Evolutionary conservation across 2,888 invertebrate species (phyloP).

Genomic region (Heteromurus nitidus): DNA sequence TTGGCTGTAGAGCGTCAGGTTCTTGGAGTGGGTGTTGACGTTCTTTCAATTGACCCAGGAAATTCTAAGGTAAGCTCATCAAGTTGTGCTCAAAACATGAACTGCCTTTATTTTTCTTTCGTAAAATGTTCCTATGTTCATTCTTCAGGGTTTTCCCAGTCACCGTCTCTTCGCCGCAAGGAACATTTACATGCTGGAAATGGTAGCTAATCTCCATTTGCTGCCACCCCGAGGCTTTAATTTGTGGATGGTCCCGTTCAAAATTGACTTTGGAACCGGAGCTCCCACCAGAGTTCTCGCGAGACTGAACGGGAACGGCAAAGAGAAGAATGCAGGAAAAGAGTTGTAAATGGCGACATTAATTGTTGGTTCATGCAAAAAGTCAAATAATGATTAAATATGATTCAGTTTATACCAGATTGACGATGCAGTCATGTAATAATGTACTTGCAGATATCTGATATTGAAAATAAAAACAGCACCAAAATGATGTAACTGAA

Average conservation of each 20-base stretch:
- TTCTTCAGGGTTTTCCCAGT: constrained; percentile 38
- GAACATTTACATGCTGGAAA: constrained; percentile 67
- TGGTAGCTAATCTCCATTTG: constrained; percentile 70
- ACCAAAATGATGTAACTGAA: too few species aligned
- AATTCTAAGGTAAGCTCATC: constrained; percentile 48
- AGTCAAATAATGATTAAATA: too few species aligned
- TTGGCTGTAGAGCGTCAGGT: constrained; percentile 65
- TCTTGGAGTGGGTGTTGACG: constrained; percentile 71
- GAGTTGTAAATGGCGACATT: constrained; percentile 37
- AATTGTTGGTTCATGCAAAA: too few species aligned
- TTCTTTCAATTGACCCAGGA: constrained; percentile 68
- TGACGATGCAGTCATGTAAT: too few species aligned
- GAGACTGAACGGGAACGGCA: constrained; percentile 23
- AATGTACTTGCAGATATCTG: too few species aligned
- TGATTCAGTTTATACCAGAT: too few species aligned
- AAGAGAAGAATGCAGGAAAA: constrained; percentile 8
- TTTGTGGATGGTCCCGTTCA: constrained; percentile 70
- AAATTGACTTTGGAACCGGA: constrained; percentile 68
- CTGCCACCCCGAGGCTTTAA: constrained; percentile 67
- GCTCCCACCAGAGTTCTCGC: constrained; percentile 62
- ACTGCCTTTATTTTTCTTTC: neutral
- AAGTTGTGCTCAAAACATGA: neutral
- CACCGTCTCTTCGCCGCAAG: constrained; percentile 59
- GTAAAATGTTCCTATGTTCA: too few species aligned
- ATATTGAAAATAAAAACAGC: too few species aligned